A percentile compares a stretch with the other conserved stretches of the same genome.
phyloP scores from a whole-genome alignment of 2,888 invertebrate species.

The Andrena dorsata region DNA sequence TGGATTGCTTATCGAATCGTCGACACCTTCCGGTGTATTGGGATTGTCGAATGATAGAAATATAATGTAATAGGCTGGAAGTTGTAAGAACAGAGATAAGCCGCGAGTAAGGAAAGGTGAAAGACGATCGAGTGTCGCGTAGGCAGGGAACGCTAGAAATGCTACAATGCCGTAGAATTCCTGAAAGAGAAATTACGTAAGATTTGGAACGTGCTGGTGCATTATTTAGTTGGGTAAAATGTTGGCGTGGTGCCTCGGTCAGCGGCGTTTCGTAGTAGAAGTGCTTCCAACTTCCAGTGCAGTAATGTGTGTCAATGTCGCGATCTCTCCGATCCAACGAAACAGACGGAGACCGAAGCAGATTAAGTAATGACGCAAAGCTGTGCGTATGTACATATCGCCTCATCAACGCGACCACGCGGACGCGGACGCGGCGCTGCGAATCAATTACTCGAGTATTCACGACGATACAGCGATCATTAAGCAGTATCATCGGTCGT shows the following conservation, averaged over 20 bases:
- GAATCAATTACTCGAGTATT: background rate
- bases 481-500: background rate
- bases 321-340: constrained; percentile 19
- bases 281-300: constrained; percentile 2
- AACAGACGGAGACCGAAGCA: constrained; percentile 24
- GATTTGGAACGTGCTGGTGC: no score
- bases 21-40: constrained; percentile 92
- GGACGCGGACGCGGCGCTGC: background rate
- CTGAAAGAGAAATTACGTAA: constrained; percentile 53
- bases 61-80: constrained; percentile 94
- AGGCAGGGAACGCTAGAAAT: no score
- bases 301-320: constrained; percentile 75
- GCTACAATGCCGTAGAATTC: background rate
- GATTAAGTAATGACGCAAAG: constrained; percentile 51
- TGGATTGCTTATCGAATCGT: constrained; percentile 93
- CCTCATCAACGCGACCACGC: background rate
- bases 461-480: background rate
- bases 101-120: no score
- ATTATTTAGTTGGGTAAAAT: constrained; percentile 70
- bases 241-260: constrained; percentile 72
- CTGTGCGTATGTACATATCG: background rate
- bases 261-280: constrained; percentile 29
- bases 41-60: constrained; percentile 95
- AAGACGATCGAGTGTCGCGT: background rate
- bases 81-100: background rate